These are phyloP conservation scores for Lysiphlebus fabarum DNA, from an alignment of 1,140 invertebrate genomes.

Conservation along the genomic window DNA sequence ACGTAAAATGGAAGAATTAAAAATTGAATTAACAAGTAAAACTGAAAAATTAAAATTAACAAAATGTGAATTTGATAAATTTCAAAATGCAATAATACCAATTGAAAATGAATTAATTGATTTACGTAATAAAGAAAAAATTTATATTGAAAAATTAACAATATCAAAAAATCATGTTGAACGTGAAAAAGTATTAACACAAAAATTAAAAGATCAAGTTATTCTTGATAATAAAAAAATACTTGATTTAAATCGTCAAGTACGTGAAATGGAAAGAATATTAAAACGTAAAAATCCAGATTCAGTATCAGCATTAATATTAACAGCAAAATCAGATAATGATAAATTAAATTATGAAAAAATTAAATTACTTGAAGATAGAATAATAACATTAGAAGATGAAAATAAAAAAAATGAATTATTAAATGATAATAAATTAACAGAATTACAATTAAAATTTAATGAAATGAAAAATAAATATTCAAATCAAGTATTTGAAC, in stretches of 20 bases:
- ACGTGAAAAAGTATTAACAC: conserved; percentile 59
- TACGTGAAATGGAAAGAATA: conserved; percentile 77
- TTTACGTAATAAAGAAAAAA: conserved; percentile 39
- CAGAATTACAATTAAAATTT: conserved; percentile 70
- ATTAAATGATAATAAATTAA: conserved; percentile 65
- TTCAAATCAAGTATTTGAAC: conserved; percentile 67
- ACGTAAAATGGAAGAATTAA: conserved; percentile 47
- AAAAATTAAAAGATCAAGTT: conserved; percentile 62
- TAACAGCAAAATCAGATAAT: conserved; percentile 61
- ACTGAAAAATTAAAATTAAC: conserved; percentile 43
- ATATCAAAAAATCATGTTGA: conserved; percentile 53
- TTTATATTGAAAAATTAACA: conserved; percentile 49
- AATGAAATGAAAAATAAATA: conserved; percentile 74
- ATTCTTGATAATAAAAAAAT: conserved; percentile 69
- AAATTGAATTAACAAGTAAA: conserved; percentile 46
- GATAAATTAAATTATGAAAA: conserved; percentile 49
- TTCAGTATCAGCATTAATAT: conserved; percentile 71
- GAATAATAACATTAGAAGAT: conserved; percentile 65
- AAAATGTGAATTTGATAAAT: conserved; percentile 42
- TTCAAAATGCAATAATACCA: conserved; percentile 43
- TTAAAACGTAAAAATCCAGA: conserved; percentile 74
- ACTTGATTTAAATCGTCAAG: conserved; percentile 72
- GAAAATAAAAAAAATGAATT: conserved; percentile 67
- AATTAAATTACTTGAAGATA: conserved; percentile 64
- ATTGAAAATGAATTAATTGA: conserved; percentile 49